A percentile compares a stretch with the other conserved stretches of the same genome.
phyloP scores from a whole-genome alignment of 2,797 vertebrate species.

The Phataginus tetradactyla region DNA sequence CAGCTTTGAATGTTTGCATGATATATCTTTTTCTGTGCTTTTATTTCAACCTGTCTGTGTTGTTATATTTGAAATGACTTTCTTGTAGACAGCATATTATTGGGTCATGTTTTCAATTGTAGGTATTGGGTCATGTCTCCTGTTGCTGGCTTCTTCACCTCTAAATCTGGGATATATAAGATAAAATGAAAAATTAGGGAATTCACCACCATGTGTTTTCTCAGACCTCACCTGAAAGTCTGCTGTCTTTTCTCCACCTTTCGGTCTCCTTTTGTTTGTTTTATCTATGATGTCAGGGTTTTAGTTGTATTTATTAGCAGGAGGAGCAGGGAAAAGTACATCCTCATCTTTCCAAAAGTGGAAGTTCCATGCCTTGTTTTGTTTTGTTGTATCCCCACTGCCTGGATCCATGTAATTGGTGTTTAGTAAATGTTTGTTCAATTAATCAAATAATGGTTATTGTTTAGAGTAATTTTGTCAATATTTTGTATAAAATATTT shows the following conservation, averaged over 20 bases:
- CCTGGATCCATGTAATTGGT: neutral
- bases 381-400: neutral
- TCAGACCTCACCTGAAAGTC: neutral
- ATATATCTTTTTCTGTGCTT: neutral
- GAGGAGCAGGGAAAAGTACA: neutral
- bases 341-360: neutral
- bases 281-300: neutral
- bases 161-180: neutral
- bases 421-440: neutral
- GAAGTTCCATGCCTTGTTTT: neutral
- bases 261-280: neutral
- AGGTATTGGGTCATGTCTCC: neutral
- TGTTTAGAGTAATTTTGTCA: neutral
- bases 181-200: neutral
- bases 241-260: neutral
- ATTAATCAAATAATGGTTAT: neutral
- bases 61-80: neutral
- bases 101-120: neutral
- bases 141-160: neutral
- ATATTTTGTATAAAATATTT: slow-evolving; percentile 37
- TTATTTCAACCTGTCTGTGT: neutral
- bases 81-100: neutral
- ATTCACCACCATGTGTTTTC: neutral
- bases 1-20: neutral
- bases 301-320: neutral